Percentiles rank a stretch among this genome's conserved stretches.
Evolutionary conservation across 2,888 invertebrate genomes (phyloP).

Genomic region (Drosophila neotestacea): DNA sequence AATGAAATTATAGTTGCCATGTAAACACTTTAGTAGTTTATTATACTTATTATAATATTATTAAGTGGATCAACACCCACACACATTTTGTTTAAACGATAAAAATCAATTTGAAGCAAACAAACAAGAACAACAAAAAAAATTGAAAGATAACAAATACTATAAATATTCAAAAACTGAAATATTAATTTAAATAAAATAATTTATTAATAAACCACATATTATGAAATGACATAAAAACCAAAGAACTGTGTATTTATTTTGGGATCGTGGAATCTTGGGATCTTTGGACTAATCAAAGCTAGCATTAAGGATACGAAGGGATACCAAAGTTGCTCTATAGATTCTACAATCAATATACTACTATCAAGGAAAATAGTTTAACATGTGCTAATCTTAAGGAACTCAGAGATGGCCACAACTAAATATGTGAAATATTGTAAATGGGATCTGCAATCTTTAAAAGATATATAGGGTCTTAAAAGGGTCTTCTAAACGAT

Average conservation of each 20-base stretch:
- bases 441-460: background rate
- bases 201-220: slow-evolving; percentile 80
- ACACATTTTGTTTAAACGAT: slow-evolving; percentile 59
- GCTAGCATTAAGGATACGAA: too few species aligned
- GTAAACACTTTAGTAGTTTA: slow-evolving; percentile 76
- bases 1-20: slow-evolving; percentile 76
- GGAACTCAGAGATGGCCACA: background rate
- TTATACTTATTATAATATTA: slow-evolving; percentile 63
- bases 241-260: slow-evolving; percentile 32
- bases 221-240: slow-evolving; percentile 78
- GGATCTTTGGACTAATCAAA: background rate
- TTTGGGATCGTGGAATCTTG: background rate
- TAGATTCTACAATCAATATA: too few species aligned
- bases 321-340: too few species aligned
- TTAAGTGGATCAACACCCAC: slow-evolving; percentile 59
- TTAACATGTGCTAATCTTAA: background rate
- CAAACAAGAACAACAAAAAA: slow-evolving; percentile 28
- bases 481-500: too few species aligned
- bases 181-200: slow-evolving; percentile 80
- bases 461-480: background rate
- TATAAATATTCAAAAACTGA: slow-evolving; percentile 79
- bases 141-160: slow-evolving; percentile 58
- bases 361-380: background rate
- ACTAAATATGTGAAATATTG: background rate
- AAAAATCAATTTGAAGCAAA: slow-evolving; percentile 45